Evolutionary conservation across 2,888 invertebrate species (phyloP), one percentile per base, ranked within the genome.

Genomic region (Trachelus tabidus): DNA sequence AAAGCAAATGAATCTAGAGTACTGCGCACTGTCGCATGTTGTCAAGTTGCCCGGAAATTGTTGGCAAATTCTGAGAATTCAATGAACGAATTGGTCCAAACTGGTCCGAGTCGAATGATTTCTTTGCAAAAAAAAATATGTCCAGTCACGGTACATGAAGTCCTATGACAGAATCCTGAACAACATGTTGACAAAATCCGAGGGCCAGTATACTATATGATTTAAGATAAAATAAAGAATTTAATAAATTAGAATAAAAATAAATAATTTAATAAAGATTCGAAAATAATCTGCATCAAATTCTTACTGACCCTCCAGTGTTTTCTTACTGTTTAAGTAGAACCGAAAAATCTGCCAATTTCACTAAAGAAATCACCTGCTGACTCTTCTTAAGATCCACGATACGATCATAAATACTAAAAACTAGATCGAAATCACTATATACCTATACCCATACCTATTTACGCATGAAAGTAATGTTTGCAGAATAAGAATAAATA

Each of bases 1-100:
- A 40, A 56, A 56, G 9, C 15, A 56, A 56, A 40, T 40, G 15
- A 40, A 40, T 40, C 40, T 40, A 56, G 40, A 56, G 15, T 56
- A 56, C 15, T 56, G 40, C 40, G 40, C 40, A 56, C 23, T 73
- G 68, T 76, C 71, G 73, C 76, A 68, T 73, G 68, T 79, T 79
- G 78, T 78, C 78, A 78, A 74, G 34, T 69, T 81, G 81, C 80
- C 80, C 78, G 31, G 69, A 69, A 79, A 76, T 68, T 74, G 68
- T 75, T 76, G 80, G 75, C 77, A 78, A 73, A 68, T 76, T 34
- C 35, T 40, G 6, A 76, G 34, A 35, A 76, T 69, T 69, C 34
- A 1, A 23, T 56, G 23, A 56, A 56, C 23, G 2, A 56, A 23
- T 56, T 56, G 9, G 6, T 15, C 56, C 56, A 56, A 56, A 56